Conservation (phyloP, 2,888 invertebrate species). For the Dromius quadrimaculatus region DNA sequence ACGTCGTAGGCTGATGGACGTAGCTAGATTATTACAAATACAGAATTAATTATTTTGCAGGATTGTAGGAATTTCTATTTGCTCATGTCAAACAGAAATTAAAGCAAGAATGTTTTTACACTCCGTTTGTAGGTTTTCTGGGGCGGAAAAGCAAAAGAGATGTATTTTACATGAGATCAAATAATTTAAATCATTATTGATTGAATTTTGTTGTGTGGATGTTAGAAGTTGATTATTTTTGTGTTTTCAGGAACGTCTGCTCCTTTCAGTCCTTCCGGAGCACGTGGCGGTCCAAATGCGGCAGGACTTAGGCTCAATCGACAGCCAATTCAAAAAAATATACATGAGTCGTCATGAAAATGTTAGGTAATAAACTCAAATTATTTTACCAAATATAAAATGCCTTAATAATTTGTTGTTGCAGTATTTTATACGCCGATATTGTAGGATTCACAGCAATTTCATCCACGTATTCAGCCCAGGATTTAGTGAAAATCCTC, state of each 20-base stretch:
- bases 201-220: neutral
- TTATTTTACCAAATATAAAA: neutral
- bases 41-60: no score
- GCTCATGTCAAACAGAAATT: neutral
- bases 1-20: no score
- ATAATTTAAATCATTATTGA: no score
- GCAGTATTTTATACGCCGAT: conserved; percentile 95
- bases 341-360: conserved; percentile 98
- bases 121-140: neutral
- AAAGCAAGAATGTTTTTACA: no score
- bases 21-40: no score
- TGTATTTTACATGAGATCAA: no score
- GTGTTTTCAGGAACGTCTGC: conserved; percentile 82
- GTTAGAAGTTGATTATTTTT: conserved; percentile 46
- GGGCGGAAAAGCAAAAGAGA: neutral
- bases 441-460: conserved; percentile 98
- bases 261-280: conserved; percentile 93
- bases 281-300: conserved; percentile 98
- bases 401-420: conserved; percentile 19
- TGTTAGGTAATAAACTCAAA: conserved; percentile 77
- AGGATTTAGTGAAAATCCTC: conserved; percentile 94
- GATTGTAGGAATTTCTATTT: no score
- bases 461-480: conserved; percentile 94
- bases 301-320: conserved; percentile 90
- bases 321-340: conserved; percentile 96